These are phyloP conservation scores for Caretta caretta DNA, from an alignment of 2,113 vertebrate genomes.

Conservation along the genomic window DNA sequence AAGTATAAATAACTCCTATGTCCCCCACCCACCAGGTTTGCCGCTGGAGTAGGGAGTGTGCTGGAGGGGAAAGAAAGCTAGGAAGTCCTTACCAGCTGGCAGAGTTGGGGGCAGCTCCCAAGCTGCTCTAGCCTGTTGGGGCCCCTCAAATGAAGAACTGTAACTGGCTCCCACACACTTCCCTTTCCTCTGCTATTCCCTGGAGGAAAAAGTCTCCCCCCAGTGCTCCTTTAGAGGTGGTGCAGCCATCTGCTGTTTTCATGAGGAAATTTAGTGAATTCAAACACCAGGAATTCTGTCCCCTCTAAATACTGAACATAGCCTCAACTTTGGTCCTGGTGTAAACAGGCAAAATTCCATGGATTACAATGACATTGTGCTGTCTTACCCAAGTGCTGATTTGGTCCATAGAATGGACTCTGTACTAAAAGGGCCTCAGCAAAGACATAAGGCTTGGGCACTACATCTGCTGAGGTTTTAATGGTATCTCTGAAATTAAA, in stretches of 20 bases:
- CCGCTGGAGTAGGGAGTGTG: neutral
- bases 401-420: neutral
- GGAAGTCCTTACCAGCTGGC: neutral
- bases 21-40: neutral
- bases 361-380: neutral
- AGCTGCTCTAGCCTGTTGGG: neutral
- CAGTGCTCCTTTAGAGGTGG: neutral
- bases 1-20: neutral
- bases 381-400: fast-evolving
- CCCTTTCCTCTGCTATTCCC: neutral
- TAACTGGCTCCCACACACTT: neutral
- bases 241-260: constrained; percentile 56
- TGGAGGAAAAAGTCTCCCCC: neutral
- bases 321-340: neutral
- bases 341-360: neutral
- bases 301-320: neutral
- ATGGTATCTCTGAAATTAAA: neutral
- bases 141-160: neutral
- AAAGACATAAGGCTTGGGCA: neutral
- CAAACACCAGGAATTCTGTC: neutral
- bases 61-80: neutral
- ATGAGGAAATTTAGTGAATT: neutral
- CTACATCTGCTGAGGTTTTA: neutral
- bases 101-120: neutral
- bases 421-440: neutral